phyloP scores from a whole-genome alignment of 2,888 invertebrate genomes.

The Cybosia mesomella region DNA sequence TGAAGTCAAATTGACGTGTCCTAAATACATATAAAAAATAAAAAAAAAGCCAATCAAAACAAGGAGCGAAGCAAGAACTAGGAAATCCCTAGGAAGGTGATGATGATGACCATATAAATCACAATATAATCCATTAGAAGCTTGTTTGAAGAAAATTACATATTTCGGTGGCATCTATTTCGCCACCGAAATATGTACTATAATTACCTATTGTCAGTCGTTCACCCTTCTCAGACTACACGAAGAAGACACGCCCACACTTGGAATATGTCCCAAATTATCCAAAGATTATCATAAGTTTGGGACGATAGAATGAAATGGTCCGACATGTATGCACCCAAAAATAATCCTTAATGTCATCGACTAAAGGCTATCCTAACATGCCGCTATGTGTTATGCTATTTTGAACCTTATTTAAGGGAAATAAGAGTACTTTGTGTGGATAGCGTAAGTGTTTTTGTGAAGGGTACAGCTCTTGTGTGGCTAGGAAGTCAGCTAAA shows the following conservation, averaged over 20 bases:
- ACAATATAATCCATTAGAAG: too few species aligned
- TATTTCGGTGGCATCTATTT: not conserved
- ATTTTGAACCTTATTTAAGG: constrained; percentile 6
- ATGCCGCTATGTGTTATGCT: not conserved
- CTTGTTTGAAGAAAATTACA: not conserved
- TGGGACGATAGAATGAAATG: not conserved
- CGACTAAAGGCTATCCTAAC: not conserved
- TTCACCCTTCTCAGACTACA: not conserved
- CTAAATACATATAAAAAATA: too few species aligned
- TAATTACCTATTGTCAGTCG: constrained; percentile 2
- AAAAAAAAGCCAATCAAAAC: too few species aligned
- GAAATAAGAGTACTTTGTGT: not conserved
- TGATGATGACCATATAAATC: not conserved
- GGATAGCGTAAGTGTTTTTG: not conserved
- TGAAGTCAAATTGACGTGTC: too few species aligned
- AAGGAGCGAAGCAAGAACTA: too few species aligned
- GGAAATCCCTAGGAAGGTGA: too few species aligned
- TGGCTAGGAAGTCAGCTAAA: not conserved
- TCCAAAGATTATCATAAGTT: constrained; percentile 2
- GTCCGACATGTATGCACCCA: not conserved
- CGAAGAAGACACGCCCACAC: constrained; percentile 1
- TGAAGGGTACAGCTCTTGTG: not conserved
- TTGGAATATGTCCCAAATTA: constrained; percentile 1
- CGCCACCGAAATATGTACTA: not conserved
- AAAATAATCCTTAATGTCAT: not conserved